phyloP scores from a whole-genome alignment of 2,113 vertebrate genomes.

The Zeus faber region DNA sequence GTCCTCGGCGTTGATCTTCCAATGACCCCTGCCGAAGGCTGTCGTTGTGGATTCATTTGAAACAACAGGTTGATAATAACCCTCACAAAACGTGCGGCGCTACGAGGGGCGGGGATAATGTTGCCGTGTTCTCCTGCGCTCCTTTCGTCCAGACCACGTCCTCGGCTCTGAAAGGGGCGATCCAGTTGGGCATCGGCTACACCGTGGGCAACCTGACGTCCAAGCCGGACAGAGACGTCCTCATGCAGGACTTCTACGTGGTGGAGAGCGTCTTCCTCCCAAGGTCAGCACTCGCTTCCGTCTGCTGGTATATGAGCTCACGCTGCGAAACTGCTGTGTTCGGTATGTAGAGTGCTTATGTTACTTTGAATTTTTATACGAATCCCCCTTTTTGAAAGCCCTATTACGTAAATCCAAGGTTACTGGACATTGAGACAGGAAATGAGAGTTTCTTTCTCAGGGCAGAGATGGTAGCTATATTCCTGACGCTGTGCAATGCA shows the following conservation, averaged over 20 bases:
- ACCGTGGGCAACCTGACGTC: conserved; percentile 96
- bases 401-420: too few species aligned
- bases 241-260: conserved; percentile 99
- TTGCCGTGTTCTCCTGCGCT: conserved; percentile 15
- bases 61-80: not conserved
- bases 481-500: too few species aligned
- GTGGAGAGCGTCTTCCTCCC: conserved; percentile 98
- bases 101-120: not conserved
- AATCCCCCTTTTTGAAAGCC: too few species aligned
- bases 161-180: conserved; percentile 93
- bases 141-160: conserved; percentile 84
- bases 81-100: too few species aligned
- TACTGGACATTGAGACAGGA: too few species aligned
- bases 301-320: not conserved
- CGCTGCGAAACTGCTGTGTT: too few species aligned
- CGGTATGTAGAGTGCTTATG: too few species aligned
- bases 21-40: not conserved
- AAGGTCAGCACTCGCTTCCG: conserved; percentile 73
- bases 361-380: too few species aligned
- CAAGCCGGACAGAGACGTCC: conserved; percentile 95
- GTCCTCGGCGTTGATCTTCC: not conserved
- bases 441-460: too few species aligned
- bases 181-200: conserved; percentile 96
- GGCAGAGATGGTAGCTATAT: too few species aligned
- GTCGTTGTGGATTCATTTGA: not conserved